Evolutionary conservation across 37 sponge, comb jelly and placozoan species (phyloP).

Genomic region (Cliona cf. orientalis): DNA sequence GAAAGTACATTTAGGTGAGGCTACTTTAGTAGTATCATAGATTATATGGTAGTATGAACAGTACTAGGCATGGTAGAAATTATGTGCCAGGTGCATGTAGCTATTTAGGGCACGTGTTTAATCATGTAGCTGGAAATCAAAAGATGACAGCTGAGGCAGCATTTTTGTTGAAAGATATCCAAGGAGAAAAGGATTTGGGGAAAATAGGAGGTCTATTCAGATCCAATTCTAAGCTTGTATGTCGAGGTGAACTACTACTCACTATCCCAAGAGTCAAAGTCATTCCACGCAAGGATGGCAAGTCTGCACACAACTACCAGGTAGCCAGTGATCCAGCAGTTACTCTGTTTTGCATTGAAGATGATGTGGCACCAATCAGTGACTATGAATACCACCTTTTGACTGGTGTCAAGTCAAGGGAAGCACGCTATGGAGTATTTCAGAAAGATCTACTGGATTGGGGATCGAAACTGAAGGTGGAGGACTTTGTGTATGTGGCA

Average conservation of each 20-base stretch:
- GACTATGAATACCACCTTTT: conserved; percentile 26
- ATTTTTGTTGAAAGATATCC: not conserved
- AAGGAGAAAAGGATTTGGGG: conserved; percentile 11
- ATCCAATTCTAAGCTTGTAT: not conserved
- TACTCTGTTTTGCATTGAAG: not conserved
- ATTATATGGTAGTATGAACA: too few relatives aligned
- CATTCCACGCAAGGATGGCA: conserved; percentile 2
- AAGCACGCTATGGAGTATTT: conserved; percentile 13
- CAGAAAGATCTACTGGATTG: conserved; percentile 3
- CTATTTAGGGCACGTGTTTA: too few relatives aligned
- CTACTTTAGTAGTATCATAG: too few relatives aligned
- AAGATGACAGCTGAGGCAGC: not conserved
- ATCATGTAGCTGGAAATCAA: not conserved
- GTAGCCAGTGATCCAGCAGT: conserved; percentile 3
- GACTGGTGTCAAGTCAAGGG: conserved; percentile 20
- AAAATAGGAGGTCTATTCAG: not conserved
- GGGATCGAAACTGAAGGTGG: conserved; percentile 26
- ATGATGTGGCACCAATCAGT: conserved; percentile 19
- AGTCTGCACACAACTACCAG: conserved; percentile 15
- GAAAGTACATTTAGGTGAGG: too few relatives aligned
- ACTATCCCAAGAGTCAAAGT: not conserved
- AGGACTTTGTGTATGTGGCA: conserved; percentile 31
- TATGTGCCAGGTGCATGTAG: too few relatives aligned
- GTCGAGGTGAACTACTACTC: conserved; percentile 29
- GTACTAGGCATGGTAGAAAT: too few relatives aligned